Conservation (phyloP, 2,888 invertebrate genomes). For the Bembecia ichneumoniformis region DNA sequence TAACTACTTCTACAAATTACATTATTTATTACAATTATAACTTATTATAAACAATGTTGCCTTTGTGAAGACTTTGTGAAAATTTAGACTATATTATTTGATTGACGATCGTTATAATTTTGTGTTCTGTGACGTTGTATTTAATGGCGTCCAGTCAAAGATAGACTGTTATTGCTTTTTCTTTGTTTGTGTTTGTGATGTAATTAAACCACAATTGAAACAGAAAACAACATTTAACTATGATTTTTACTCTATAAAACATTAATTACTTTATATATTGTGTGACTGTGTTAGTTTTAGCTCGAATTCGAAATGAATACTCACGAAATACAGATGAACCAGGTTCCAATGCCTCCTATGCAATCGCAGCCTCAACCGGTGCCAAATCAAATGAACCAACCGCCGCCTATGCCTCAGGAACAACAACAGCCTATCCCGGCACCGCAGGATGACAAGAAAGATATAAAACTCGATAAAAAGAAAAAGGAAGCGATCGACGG, state of each 20-base stretch:
- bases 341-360: background rate
- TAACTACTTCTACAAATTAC: no score
- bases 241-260: background rate
- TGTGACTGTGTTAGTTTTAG: background rate
- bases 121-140: background rate
- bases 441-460: constrained; percentile 21
- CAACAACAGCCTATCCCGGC: background rate
- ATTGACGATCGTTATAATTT: background rate
- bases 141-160: background rate
- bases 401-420: background rate
- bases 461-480: constrained; percentile 38
- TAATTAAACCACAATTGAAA: background rate
- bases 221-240: background rate
- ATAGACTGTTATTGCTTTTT: background rate
- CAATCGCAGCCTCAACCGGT: background rate
- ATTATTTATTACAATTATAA: no score
- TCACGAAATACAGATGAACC: background rate
- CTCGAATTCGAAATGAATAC: background rate
- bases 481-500: constrained; percentile 64
- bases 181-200: background rate
- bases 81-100: no score
- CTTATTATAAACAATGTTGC: no score
- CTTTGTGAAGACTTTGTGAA: no score
- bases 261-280: background rate
- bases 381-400: background rate